phyloP scores from a whole-genome alignment of 2,797 vertebrate genomes.

The Poeciliopsis infans region DNA sequence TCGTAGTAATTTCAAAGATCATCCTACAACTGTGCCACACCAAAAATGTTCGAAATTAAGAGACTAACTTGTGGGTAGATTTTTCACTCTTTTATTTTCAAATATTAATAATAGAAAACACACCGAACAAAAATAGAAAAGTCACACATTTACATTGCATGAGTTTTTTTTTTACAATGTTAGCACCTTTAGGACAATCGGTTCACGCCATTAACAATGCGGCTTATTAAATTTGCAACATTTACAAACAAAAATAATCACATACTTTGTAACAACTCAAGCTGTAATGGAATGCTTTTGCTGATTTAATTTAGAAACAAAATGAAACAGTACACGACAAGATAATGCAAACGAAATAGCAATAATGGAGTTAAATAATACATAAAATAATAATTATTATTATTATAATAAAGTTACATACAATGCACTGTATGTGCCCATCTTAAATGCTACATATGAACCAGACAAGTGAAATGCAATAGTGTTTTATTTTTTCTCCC shows the following conservation, averaged over 20 bases:
- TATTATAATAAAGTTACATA: constrained; percentile 36
- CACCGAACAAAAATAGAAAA: constrained; percentile 69
- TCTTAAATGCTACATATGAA: constrained; percentile 65
- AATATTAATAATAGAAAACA: constrained; percentile 74
- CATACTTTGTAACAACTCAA: constrained; percentile 40
- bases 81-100: constrained; percentile 70
- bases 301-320: constrained; percentile 34
- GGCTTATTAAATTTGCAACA: constrained; percentile 50
- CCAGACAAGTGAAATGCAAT: constrained; percentile 25
- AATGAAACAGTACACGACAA: constrained; percentile 28
- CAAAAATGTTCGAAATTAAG: background rate
- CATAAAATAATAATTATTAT: constrained; percentile 21
- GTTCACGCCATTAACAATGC: constrained; percentile 33
- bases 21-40: background rate
- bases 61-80: background rate
- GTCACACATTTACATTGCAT: constrained; percentile 41
- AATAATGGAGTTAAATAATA: constrained; percentile 39
- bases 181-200: constrained; percentile 37
- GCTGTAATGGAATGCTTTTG: constrained; percentile 69
- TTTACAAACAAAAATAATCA: constrained; percentile 65
- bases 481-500: constrained; percentile 13
- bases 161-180: constrained; percentile 10
- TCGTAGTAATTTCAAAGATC: background rate
- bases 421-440: constrained; percentile 19
- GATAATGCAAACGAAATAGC: constrained; percentile 25